Evolutionary conservation across 2,113 vertebrate species (phyloP).

Genomic region (Phalacrocorax carbo): DNA sequence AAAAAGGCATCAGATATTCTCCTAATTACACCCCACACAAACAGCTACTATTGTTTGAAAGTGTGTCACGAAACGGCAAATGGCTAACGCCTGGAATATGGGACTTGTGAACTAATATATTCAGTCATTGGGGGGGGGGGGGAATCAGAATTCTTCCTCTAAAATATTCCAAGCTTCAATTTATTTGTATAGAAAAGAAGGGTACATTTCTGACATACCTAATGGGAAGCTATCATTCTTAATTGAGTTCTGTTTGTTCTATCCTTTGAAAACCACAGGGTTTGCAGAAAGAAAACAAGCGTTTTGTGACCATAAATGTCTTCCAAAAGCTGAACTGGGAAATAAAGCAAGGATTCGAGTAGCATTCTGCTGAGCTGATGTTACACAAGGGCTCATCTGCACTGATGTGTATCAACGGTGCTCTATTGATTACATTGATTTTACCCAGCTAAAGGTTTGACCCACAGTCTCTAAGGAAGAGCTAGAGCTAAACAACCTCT

Average conservation of each 20-base stretch:
- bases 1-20: constrained; percentile 34
- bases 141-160: background rate
- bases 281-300: constrained; percentile 21
- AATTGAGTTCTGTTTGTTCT: constrained; percentile 15
- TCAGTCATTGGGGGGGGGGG: background rate
- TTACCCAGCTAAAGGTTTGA: constrained; percentile 47
- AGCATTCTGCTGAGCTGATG: constrained; percentile 48
- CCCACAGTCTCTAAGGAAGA: constrained; percentile 26
- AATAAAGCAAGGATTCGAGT: constrained; percentile 16
- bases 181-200: background rate
- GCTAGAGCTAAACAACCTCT: constrained; percentile 41
- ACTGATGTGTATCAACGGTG: constrained; percentile 55
- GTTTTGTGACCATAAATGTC: constrained; percentile 21
- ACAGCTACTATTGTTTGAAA: background rate
- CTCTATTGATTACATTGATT: constrained; percentile 57
- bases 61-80: background rate
- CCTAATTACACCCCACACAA: constrained; percentile 7
- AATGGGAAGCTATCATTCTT: constrained; percentile 27
- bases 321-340: constrained; percentile 56
- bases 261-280: constrained; percentile 18
- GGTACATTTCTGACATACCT: background rate
- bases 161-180: constrained; percentile 11
- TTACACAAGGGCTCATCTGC: constrained; percentile 42
- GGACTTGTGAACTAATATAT: background rate
- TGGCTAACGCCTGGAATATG: background rate